Percentiles rank a stretch among this genome's conserved stretches.
These are phyloP conservation scores for Macropodus opercularis DNA, from an alignment of 2,797 vertebrate genomes.

Conservation along the genomic window DNA sequence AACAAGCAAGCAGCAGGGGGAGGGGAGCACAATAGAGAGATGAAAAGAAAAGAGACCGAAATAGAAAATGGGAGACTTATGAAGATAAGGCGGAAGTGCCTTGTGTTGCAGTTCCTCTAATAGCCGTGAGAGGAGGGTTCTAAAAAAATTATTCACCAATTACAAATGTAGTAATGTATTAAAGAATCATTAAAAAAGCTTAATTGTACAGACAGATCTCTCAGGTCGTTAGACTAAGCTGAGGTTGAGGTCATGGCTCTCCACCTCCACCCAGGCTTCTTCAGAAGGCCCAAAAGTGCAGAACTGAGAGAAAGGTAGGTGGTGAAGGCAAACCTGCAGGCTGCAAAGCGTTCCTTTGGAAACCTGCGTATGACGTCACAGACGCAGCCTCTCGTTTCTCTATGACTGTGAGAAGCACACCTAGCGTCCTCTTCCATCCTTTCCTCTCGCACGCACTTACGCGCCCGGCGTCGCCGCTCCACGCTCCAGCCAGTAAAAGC, in stretches of 20 bases:
- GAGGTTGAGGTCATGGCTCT: background rate
- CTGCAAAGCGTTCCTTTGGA: conserved; percentile 1
- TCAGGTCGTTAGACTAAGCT: background rate
- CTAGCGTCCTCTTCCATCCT: conserved; percentile 28
- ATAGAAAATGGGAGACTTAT: background rate
- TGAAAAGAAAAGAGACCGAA: background rate
- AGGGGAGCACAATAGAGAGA: background rate
- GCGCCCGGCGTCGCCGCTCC: conserved; percentile 67
- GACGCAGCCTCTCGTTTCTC: background rate
- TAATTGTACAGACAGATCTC: background rate
- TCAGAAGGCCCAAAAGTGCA: conserved; percentile 5
- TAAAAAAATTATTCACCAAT: no score
- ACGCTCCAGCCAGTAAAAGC: conserved; percentile 90
- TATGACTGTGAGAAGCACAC: background rate
- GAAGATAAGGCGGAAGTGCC: background rate
- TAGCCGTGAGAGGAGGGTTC: background rate
- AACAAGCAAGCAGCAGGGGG: conserved; percentile 63
- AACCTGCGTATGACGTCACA: background rate
- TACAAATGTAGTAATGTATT: no score
- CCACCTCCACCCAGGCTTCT: background rate
- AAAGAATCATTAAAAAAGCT: no score
- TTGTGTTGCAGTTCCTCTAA: background rate
- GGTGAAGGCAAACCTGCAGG: conserved; percentile 5
- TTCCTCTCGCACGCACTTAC: conserved; percentile 35
- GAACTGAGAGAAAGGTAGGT: background rate